Percentiles rank a stretch among this genome's conserved stretches.
phyloP scores from a whole-genome alignment of 1,140 invertebrate genomes.

The Maniola jurtina region DNA sequence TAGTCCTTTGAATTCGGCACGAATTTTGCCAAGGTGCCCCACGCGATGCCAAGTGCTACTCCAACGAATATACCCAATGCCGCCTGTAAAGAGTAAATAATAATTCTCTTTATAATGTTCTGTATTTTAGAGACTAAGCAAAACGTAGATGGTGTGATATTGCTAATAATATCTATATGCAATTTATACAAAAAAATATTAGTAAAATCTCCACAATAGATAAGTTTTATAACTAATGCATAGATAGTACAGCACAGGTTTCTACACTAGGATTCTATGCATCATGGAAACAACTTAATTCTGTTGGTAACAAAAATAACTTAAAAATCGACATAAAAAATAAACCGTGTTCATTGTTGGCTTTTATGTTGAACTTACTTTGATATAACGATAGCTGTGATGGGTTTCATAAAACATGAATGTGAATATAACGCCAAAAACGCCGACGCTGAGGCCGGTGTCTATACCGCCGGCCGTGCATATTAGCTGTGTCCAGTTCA shows the following conservation, averaged over 20 bases:
- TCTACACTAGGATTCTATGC: no score
- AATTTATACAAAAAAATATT: no score
- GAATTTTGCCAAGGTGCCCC: constrained; percentile 86
- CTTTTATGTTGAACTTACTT: constrained; percentile 38
- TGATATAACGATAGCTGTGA: constrained; percentile 50
- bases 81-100: constrained; percentile 44
- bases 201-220: no score
- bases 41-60: constrained; percentile 85
- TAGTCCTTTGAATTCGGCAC: constrained; percentile 86
- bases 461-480: constrained; percentile 67
- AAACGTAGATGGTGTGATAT: no score
- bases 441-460: constrained; percentile 66
- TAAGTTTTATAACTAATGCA: no score
- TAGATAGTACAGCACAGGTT: no score
- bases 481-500: constrained; percentile 63
- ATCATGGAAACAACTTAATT: no score
- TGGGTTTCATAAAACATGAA: constrained; percentile 54
- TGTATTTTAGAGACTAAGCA: no score
- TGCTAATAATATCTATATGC: no score
- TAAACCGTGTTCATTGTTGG: no score
- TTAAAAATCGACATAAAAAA: no score
- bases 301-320: no score
- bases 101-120: not conserved
- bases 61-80: constrained; percentile 73
- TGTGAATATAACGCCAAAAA: constrained; percentile 56